phyloP scores from a whole-genome alignment of 1,140 invertebrate species.

The Diabrotica undecimpunctata region DNA sequence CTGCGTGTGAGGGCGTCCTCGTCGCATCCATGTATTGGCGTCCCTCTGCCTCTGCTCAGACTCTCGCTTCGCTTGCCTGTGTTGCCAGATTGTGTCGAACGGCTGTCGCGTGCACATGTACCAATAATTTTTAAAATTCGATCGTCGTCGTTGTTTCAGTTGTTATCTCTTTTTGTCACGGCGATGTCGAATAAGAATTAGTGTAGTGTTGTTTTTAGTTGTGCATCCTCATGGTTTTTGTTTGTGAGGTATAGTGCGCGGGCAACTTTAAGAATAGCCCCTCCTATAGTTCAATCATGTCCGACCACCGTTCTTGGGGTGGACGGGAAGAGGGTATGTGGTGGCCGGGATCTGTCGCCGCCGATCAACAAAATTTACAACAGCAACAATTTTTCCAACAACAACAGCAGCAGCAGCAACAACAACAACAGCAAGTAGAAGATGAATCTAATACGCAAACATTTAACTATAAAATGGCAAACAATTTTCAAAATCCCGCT shows the following conservation, averaged over 20 bases:
- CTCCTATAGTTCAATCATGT: slow-evolving; percentile 33
- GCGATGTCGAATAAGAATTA: slow-evolving; percentile 22
- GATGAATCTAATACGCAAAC: slow-evolving; percentile 45
- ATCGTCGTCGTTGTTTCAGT: slow-evolving; percentile 26
- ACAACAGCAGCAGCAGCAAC: slow-evolving; percentile 50
- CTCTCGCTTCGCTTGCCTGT: slow-evolving; percentile 26
- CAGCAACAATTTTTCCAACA: slow-evolving; percentile 49
- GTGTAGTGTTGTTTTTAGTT: slow-evolving; percentile 14
- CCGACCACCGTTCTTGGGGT: slow-evolving; percentile 56
- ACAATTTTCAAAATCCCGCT: slow-evolving; percentile 69
- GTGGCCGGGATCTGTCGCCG: slow-evolving; percentile 53
- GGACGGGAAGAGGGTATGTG: slow-evolving; percentile 59
- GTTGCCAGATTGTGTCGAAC: slow-evolving; percentile 46
- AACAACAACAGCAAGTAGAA: slow-evolving; percentile 43
- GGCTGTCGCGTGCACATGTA: slow-evolving; percentile 34
- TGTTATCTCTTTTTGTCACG: slow-evolving; percentile 20
- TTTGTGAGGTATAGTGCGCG: slow-evolving; percentile 16
- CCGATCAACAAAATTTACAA: slow-evolving; percentile 48
- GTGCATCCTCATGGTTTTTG: slow-evolving; percentile 10
- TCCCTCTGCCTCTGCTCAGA: slow-evolving; percentile 34
- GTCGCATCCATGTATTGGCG: slow-evolving; percentile 39
- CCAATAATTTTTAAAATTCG: slow-evolving; percentile 20
- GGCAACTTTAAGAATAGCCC: slow-evolving; percentile 11
- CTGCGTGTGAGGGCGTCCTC: slow-evolving; percentile 44
- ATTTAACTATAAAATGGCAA: slow-evolving; percentile 81